Evolutionary conservation across 1,140 invertebrate genomes (phyloP).

Genomic region (Muscidifurax raptorellus): DNA sequence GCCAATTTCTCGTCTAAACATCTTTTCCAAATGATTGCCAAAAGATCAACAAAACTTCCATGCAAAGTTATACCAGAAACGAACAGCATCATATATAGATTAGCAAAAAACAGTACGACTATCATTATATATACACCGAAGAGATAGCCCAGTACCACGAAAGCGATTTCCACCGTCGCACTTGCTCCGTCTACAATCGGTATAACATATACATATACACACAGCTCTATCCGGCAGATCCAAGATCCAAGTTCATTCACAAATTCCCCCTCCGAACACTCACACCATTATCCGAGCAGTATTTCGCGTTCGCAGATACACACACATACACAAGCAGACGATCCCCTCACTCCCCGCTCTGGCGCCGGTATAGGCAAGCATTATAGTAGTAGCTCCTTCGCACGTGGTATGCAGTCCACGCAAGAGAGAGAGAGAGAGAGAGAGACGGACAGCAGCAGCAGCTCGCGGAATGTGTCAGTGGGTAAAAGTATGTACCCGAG

Average conservation of each 20-base stretch:
- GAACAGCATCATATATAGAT: too few species aligned
- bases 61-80: too few species aligned
- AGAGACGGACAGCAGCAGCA: background rate
- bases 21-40: too few species aligned
- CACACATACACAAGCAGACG: background rate
- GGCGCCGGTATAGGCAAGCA: background rate
- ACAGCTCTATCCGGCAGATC: background rate
- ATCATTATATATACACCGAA: too few species aligned
- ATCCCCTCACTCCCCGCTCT: background rate
- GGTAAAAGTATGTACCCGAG: background rate
- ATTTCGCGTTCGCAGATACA: background rate
- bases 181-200: background rate
- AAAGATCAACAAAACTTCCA: too few species aligned
- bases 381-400: background rate
- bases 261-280: background rate
- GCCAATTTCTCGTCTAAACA: too few species aligned
- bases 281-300: background rate
- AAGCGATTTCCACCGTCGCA: background rate
- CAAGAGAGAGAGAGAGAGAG: background rate
- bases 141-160: too few species aligned
- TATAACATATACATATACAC: background rate
- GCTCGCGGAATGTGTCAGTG: slow-evolving; percentile 28
- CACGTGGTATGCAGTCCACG: background rate
- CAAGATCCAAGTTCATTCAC: background rate
- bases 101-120: too few species aligned